phyloP scores from a whole-genome alignment of 2,113 vertebrate species.

The Sialia sialis region DNA sequence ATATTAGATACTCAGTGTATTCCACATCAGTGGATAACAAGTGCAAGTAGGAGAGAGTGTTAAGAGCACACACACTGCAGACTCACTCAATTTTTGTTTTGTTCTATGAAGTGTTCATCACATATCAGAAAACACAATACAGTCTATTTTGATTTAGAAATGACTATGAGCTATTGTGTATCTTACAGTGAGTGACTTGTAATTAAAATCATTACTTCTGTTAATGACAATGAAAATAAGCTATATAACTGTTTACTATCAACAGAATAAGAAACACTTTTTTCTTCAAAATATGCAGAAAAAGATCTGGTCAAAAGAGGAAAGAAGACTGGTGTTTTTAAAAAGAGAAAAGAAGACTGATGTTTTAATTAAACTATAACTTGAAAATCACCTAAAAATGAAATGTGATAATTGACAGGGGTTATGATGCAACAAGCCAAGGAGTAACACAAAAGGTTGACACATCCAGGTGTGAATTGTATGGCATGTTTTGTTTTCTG shows the following conservation, averaged over 20 bases:
- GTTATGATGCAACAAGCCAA: neutral
- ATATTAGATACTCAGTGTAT: neutral
- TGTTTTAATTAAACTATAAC: neutral
- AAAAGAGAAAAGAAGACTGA: neutral
- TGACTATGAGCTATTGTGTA: neutral
- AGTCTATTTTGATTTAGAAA: neutral
- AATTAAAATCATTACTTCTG: neutral
- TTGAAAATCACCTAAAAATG: neutral
- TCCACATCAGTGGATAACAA: neutral
- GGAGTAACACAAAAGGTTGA: neutral
- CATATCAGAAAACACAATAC: neutral
- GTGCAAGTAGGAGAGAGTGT: neutral
- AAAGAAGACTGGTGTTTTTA: neutral
- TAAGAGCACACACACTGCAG: neutral
- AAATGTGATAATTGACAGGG: neutral
- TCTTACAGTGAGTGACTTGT: neutral
- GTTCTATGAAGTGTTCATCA: neutral
- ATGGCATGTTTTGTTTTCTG: neutral
- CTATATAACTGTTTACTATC: neutral
- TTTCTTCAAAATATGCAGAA: neutral
- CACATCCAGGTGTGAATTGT: neutral
- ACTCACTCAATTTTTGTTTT: neutral
- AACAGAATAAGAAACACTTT: neutral
- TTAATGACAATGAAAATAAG: neutral
- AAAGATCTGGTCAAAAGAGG: neutral